phyloP scores from a whole-genome alignment of 2,797 vertebrate genomes.

The Gastrophryne carolinensis region DNA sequence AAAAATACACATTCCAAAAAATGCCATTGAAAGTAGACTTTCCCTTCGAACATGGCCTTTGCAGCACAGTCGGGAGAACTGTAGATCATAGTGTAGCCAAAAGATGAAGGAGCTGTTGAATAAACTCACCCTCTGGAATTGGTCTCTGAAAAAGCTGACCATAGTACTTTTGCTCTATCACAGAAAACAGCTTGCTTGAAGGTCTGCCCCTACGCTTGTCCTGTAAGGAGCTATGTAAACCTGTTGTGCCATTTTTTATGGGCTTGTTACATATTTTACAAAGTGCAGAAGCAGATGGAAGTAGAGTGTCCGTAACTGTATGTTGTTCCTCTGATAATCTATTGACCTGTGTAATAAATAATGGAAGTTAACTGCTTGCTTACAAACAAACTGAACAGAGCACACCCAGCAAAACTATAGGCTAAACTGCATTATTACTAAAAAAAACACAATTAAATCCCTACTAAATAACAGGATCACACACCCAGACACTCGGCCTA shows the following conservation, averaged over 20 bases:
- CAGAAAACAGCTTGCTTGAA: slow-evolving; percentile 84
- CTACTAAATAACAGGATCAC: too few relatives aligned
- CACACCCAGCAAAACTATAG: neutral
- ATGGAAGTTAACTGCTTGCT: neutral
- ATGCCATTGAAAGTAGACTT: too few relatives aligned
- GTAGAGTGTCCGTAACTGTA: slow-evolving; percentile 52
- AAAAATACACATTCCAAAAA: too few relatives aligned
- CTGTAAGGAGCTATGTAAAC: slow-evolving; percentile 57
- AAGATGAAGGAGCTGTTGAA: neutral
- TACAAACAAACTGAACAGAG: neutral
- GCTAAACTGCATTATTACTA: neutral
- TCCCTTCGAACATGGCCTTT: too few relatives aligned
- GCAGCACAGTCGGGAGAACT: too few relatives aligned
- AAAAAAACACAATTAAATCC: too few relatives aligned
- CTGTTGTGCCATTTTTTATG: slow-evolving; percentile 33
- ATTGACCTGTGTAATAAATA: slow-evolving; percentile 11
- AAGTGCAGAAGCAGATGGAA: slow-evolving; percentile 61
- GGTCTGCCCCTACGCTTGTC: slow-evolving; percentile 88
- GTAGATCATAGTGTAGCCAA: too few relatives aligned
- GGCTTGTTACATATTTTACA: slow-evolving; percentile 53
- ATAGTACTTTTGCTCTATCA: slow-evolving; percentile 90
- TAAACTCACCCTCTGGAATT: slow-evolving; percentile 81
- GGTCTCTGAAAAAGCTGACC: slow-evolving; percentile 87
- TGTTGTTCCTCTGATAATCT: slow-evolving; percentile 42
- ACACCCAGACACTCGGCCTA: too few relatives aligned